These are phyloP conservation scores for Coelopa frigida DNA, from an alignment of 1,140 invertebrate species.

Conservation along the genomic window DNA sequence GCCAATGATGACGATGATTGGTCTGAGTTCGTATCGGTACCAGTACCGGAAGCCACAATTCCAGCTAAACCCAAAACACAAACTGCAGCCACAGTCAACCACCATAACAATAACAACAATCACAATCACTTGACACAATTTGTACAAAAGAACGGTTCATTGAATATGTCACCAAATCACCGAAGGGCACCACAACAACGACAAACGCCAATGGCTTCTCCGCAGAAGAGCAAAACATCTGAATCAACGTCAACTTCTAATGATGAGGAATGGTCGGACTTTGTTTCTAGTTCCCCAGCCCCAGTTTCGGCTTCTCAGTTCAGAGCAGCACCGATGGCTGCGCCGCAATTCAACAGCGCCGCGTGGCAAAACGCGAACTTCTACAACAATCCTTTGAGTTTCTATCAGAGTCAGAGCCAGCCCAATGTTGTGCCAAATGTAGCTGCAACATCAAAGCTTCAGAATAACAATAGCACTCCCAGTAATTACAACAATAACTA, in stretches of 20 bases:
- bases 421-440: conserved; percentile 19
- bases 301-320: conserved; percentile 4
- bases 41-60: conserved; percentile 30
- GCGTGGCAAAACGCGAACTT: conserved; percentile 42
- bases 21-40: conserved; percentile 54
- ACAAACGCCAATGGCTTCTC: conserved; percentile 3
- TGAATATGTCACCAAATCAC: neutral
- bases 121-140: neutral
- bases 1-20: conserved; percentile 50
- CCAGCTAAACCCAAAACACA: too few relatives aligned
- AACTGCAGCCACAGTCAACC: conserved; percentile 18
- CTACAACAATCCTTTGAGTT: conserved; percentile 39
- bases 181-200: neutral
- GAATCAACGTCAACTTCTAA: conserved; percentile 26
- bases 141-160: conserved; percentile 1
- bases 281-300: conserved; percentile 51
- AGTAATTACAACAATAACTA: neutral
- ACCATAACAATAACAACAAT: neutral
- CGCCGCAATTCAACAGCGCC: conserved; percentile 35
- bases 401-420: conserved; percentile 28
- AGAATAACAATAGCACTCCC: neutral
- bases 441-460: neutral
- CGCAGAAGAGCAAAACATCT: conserved; percentile 20
- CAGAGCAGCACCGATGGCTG: conserved; percentile 15
- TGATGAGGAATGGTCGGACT: conserved; percentile 58